Conservation (phyloP, 2,888 invertebrate genomes). For the Ichneumoninae sp. region DNA sequence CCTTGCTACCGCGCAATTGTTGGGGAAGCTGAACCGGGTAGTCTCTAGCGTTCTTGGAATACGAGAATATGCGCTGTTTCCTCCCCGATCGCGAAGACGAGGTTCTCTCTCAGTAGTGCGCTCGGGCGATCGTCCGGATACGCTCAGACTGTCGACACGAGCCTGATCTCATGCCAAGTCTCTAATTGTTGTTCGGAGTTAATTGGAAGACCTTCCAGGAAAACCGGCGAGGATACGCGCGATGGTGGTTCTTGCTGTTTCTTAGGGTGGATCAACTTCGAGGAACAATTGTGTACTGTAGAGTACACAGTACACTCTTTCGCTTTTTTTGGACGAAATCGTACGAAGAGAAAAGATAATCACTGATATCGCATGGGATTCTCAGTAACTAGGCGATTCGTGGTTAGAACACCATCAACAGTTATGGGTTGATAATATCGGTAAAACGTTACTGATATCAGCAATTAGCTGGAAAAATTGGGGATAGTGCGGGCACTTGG, state of each 20-base stretch:
- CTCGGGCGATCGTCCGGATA: not conserved
- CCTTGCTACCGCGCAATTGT: slow-evolving; percentile 44
- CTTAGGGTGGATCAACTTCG: not conserved
- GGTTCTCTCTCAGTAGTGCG: not conserved
- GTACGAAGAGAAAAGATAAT: no score
- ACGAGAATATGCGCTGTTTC: slow-evolving; percentile 53
- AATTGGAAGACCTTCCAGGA: slow-evolving; percentile 15
- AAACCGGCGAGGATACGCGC: not conserved
- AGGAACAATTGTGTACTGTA: not conserved
- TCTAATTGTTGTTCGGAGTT: slow-evolving; percentile 29
- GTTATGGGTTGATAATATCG: no score
- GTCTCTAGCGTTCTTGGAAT: slow-evolving; percentile 45
- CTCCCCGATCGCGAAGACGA: not conserved
- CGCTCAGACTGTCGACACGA: slow-evolving; percentile 13
- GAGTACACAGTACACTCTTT: not conserved
- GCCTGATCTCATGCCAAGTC: slow-evolving; percentile 18
- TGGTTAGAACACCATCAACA: no score
- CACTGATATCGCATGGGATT: no score
- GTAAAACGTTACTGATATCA: no score
- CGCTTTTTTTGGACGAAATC: no score
- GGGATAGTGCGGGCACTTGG: no score
- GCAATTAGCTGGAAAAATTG: no score
- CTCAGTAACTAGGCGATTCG: no score
- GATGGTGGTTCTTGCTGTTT: not conserved
- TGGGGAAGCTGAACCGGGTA: slow-evolving; percentile 19